Evolutionary conservation across 2,113 vertebrate species (phyloP).

Genomic region (Saimiri boliviensis): DNA sequence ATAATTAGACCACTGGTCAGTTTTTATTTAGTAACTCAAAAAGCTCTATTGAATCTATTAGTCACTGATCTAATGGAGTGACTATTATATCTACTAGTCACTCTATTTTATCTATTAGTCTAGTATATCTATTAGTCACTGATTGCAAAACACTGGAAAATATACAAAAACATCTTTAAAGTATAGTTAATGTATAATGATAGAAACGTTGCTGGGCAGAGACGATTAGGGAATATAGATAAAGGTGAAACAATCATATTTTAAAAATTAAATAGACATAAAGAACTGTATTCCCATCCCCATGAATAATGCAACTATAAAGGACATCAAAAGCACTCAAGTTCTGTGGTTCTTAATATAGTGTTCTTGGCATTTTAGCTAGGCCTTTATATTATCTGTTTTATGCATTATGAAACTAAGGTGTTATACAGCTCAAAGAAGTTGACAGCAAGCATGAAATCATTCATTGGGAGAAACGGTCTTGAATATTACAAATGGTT

Average conservation of each 20-base stretch:
- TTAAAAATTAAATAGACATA: conserved; percentile 58
- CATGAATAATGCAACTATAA: conserved; percentile 37
- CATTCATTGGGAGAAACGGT: background rate
- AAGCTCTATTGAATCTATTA: background rate
- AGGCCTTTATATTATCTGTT: background rate
- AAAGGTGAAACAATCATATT: conserved; percentile 39
- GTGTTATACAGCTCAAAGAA: background rate
- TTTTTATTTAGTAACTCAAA: conserved; percentile 8
- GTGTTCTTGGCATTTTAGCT: background rate
- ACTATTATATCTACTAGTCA: no score
- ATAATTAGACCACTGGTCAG: background rate
- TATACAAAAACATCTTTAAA: background rate
- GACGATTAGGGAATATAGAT: background rate
- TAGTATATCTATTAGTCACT: background rate
- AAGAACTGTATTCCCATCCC: background rate
- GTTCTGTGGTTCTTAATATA: background rate
- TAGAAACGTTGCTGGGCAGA: conserved; percentile 4
- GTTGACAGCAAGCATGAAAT: background rate
- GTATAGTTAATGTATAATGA: background rate
- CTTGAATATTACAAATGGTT: background rate
- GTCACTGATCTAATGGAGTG: background rate
- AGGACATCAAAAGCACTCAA: conserved; percentile 23
- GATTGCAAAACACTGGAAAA: background rate
- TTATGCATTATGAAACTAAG: background rate
- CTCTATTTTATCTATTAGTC: background rate